Evolutionary conservation across 2,797 vertebrate genomes (phyloP).

Genomic region (Coregonus sp.): DNA sequence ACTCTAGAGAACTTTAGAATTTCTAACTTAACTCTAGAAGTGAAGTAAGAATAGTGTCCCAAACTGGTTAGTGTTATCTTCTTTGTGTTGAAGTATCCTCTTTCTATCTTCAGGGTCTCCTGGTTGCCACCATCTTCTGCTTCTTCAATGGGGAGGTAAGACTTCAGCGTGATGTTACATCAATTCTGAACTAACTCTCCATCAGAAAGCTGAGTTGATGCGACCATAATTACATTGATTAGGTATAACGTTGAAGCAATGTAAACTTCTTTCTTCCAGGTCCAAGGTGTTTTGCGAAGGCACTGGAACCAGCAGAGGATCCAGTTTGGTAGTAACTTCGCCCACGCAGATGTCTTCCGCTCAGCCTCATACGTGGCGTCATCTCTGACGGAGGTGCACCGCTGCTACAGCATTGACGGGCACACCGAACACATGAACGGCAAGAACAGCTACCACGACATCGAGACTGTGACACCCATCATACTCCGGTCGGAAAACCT

Average conservation of each 20-base stretch:
- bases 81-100: neutral
- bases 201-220: neutral
- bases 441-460: conserved; percentile 82
- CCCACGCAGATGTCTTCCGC: conserved; percentile 86
- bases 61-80: neutral
- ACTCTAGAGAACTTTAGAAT: neutral
- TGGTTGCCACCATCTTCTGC: conserved; percentile 96
- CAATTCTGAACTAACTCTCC: neutral
- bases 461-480: conserved; percentile 63
- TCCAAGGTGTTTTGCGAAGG: conserved; percentile 89
- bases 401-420: conserved; percentile 89
- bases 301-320: conserved; percentile 96
- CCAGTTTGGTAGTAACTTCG: conserved; percentile 89
- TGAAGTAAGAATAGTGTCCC: neutral
- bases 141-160: conserved; percentile 97
- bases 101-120: conserved; percentile 80
- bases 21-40: neutral
- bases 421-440: conserved; percentile 89
- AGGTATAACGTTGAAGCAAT: neutral
- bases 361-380: conserved; percentile 76
- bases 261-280: conserved; percentile 67
- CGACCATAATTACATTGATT: neutral
- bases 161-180: neutral
- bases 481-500: conserved; percentile 85
- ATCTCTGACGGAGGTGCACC: conserved; percentile 88